Conservation (phyloP, 2,113 vertebrate genomes). For the Gorsachius goisagi region DNA sequence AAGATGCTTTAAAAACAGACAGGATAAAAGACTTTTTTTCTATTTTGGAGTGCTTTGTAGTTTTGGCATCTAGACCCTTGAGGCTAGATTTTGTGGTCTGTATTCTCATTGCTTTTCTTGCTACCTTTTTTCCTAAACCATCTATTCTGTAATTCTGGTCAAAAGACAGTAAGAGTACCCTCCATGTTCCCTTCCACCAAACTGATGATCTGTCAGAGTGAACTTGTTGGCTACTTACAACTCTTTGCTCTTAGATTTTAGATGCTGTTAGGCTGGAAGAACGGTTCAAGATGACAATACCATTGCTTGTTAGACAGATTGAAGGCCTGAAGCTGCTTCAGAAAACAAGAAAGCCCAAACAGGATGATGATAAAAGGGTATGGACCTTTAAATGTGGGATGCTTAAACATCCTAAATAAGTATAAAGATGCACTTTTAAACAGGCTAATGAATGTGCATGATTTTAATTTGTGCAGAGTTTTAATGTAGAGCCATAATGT, state of each 20-base stretch:
- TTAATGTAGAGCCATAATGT: not conserved
- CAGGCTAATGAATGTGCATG: not conserved
- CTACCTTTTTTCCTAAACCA: not conserved
- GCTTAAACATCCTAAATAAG: not conserved
- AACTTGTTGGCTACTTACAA: not conserved
- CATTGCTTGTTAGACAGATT: constrained; percentile 91
- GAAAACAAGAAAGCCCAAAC: constrained; percentile 87
- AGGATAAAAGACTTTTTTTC: not conserved
- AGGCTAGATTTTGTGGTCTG: not conserved
- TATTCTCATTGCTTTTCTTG: not conserved
- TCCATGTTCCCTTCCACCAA: not conserved
- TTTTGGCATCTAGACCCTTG: not conserved
- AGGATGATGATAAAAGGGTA: constrained; percentile 90
- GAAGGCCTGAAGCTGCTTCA: constrained; percentile 93
- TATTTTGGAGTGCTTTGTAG: not conserved
- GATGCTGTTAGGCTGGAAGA: constrained; percentile 92
- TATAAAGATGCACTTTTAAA: not conserved
- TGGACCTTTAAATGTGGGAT: not conserved
- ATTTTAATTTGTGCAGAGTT: not conserved
- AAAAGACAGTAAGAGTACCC: not conserved
- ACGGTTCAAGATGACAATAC: constrained; percentile 90
- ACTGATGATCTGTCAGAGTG: not conserved
- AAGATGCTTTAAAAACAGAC: not conserved
- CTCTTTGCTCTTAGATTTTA: constrained; percentile 80
- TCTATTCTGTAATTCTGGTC: not conserved